Conservation (phyloP, 37 sponge, comb jelly and placozoan genomes). For the Ianthella basta region DNA sequence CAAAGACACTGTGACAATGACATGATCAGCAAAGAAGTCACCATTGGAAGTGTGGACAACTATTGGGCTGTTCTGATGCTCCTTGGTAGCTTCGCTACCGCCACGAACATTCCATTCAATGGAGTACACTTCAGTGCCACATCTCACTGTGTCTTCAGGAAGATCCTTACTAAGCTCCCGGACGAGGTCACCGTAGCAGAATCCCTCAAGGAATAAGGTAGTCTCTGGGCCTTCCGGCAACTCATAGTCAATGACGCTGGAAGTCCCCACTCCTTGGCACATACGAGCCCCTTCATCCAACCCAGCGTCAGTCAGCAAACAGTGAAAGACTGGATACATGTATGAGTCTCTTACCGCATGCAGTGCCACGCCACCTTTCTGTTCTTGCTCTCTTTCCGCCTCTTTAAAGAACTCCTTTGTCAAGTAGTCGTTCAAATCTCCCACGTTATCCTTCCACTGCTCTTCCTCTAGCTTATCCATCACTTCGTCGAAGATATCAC, state of each 20-base stretch:
- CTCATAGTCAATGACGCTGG: constrained; percentile 8
- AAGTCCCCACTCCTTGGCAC: constrained; percentile 9
- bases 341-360: background rate
- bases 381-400: background rate
- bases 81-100: background rate
- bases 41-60: constrained; percentile 38
- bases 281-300: background rate
- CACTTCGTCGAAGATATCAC: background rate
- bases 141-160: constrained; percentile 3
- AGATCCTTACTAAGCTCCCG: background rate
- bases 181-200: constrained; percentile 25
- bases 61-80: background rate
- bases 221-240: no score
- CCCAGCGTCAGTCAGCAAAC: constrained; percentile 17
- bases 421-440: background rate
- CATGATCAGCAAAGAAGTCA: constrained; percentile 69
- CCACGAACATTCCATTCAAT: constrained; percentile 22
- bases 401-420: background rate
- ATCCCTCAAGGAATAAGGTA: background rate
- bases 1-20: constrained; percentile 78
- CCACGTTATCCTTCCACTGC: background rate
- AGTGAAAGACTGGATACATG: background rate
- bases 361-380: background rate
- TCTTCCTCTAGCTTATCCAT: background rate
- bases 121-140: constrained; percentile 22